Evolutionary conservation across 1,140 invertebrate species (phyloP).

Genomic region (Cyphomyrmex costatus): DNA sequence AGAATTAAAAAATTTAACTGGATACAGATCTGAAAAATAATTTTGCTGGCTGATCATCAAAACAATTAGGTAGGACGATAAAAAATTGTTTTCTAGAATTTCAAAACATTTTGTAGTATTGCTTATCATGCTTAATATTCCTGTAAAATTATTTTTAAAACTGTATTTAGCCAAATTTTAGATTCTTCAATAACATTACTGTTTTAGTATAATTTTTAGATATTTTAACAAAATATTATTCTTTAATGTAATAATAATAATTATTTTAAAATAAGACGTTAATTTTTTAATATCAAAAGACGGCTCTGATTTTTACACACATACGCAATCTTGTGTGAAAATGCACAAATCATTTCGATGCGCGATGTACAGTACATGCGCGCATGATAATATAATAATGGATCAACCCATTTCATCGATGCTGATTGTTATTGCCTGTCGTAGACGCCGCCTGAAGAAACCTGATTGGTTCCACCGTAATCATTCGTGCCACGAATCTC

Average conservation of each 20-base stretch:
- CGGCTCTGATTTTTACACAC: background rate
- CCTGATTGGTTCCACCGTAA: conserved; percentile 63
- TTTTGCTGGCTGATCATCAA: no score
- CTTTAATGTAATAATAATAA: background rate
- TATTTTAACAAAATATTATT: no score
- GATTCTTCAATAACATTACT: no score
- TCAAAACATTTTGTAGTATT: no score
- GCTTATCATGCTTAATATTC: no score
- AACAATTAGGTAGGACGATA: no score
- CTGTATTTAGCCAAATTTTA: no score
- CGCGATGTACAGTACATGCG: background rate
- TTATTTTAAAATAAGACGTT: background rate
- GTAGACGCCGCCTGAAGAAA: conserved; percentile 7
- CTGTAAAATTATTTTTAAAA: no score
- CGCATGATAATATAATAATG: background rate
- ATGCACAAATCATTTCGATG: background rate
- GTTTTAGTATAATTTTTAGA: no score
- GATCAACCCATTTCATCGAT: conserved; percentile 8
- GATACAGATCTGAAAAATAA: no score
- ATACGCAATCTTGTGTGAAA: background rate
- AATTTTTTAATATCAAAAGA: background rate
- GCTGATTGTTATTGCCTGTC: conserved; percentile 50
- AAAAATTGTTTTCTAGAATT: no score
- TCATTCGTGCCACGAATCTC: conserved; percentile 67
- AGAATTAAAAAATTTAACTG: no score